Percentiles rank a stretch among this genome's conserved stretches.
These are phyloP conservation scores for Epsilonema sp. DNA, from an alignment of 2,888 invertebrate species.

Conservation along the genomic window DNA sequence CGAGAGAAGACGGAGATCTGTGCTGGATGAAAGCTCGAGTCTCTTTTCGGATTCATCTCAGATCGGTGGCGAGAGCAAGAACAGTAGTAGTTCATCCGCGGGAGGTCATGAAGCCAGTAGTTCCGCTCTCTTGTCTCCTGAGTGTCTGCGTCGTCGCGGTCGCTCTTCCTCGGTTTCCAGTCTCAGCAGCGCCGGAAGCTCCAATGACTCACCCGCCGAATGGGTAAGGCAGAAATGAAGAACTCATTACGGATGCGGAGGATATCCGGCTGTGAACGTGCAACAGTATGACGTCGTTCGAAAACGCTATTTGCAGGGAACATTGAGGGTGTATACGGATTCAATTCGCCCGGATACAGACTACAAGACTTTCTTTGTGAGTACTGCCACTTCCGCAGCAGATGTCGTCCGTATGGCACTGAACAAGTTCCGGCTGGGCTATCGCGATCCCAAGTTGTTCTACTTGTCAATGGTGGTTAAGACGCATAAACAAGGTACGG, in stretches of 20 bases:
- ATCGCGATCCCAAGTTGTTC: constrained; percentile 73
- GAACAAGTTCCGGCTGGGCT: constrained; percentile 70
- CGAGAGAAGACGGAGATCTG: neutral
- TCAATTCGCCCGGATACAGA: constrained; percentile 77
- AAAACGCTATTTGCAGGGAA: constrained; percentile 46
- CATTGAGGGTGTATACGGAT: constrained; percentile 71
- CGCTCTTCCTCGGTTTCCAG: constrained; percentile 9
- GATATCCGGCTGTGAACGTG: no score
- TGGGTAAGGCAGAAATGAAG: no score
- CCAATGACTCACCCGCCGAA: neutral
- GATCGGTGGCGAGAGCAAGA: no score
- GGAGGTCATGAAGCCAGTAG: no score
- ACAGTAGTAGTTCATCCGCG: no score
- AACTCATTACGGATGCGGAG: no score
- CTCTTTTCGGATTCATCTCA: neutral
- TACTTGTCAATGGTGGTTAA: constrained; percentile 57
- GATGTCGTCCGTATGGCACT: constrained; percentile 64
- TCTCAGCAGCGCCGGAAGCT: constrained; percentile 7
- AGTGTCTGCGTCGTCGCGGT: neutral
- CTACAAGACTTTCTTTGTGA: constrained; percentile 77
- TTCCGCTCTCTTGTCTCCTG: no score
- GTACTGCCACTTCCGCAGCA: constrained; percentile 56
- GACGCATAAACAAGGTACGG: neutral
- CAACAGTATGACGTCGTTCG: no score
- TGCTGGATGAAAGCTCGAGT: neutral